Evolutionary conservation across 2,888 invertebrate species (phyloP).

Genomic region (Amphipoea oculea): DNA sequence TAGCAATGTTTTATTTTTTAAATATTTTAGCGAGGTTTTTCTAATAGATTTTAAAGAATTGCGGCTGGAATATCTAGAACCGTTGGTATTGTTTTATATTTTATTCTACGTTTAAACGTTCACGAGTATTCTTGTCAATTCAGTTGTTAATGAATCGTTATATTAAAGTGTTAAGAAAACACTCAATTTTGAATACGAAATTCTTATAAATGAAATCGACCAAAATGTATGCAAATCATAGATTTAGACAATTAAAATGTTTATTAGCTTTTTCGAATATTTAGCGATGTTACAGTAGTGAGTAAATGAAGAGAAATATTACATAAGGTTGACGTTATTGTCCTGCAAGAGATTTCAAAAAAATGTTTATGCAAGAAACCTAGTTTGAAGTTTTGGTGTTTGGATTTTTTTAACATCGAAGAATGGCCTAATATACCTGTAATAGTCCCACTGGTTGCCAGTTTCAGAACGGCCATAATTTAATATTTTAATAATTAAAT

Average conservation of each 20-base stretch:
- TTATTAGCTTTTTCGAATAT: conserved; percentile 32
- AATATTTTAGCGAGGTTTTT: not conserved
- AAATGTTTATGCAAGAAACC: not conserved
- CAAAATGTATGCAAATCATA: conserved; percentile 42
- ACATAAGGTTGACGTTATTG: conserved; percentile 1
- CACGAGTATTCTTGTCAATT: conserved; percentile 5
- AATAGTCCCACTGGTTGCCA: not conserved
- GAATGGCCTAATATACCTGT: not conserved
- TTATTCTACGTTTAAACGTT: not conserved
- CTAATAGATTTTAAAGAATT: not conserved
- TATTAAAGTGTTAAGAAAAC: not conserved
- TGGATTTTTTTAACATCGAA: too few relatives aligned
- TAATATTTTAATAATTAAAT: not conserved
- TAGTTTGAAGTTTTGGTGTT: too few relatives aligned
- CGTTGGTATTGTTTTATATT: conserved; percentile 10
- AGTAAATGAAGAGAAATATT: not conserved
- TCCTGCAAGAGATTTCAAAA: not conserved
- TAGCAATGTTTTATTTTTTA: conserved; percentile 55
- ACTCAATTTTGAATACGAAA: not conserved
- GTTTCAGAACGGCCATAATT: not conserved
- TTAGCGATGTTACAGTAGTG: conserved; percentile 45
- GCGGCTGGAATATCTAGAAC: conserved; percentile 17
- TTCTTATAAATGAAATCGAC: conserved; percentile 23
- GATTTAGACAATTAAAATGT: conserved; percentile 15
- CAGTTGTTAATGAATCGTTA: not conserved